phyloP scores from a whole-genome alignment of 2,113 vertebrate species.

The Xenopus tropicalis region DNA sequence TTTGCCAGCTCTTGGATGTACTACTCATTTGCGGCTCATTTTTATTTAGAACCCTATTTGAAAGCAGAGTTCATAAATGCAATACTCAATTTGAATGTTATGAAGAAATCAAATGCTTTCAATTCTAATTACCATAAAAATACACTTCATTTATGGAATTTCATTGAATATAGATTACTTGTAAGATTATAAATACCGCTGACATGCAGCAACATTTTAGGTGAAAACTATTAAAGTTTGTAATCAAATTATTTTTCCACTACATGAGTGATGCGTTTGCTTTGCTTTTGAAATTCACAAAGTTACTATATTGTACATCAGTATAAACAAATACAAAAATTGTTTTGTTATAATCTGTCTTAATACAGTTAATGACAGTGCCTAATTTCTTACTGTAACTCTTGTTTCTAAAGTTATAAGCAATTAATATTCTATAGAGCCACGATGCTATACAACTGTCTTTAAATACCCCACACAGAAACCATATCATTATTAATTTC shows the following conservation, averaged over 20 bases:
- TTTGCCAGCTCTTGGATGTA: neutral
- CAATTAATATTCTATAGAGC: slow-evolving; percentile 67
- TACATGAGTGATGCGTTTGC: too few species aligned
- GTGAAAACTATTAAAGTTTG: too few species aligned
- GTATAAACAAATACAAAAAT: neutral
- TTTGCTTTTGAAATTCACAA: too few species aligned
- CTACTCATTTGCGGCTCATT: neutral
- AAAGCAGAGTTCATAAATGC: slow-evolving; percentile 11
- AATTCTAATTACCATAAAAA: neutral
- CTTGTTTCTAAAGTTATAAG: slow-evolving; percentile 70
- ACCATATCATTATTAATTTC: slow-evolving; percentile 72
- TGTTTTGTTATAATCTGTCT: neutral
- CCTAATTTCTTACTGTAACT: neutral
- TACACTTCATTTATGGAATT: neutral
- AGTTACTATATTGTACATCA: too few species aligned
- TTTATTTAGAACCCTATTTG: neutral
- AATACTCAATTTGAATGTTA: neutral
- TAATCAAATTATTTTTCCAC: too few species aligned
- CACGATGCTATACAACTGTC: slow-evolving; percentile 65
- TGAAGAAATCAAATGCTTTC: too few species aligned
- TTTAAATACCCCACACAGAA: slow-evolving; percentile 73
- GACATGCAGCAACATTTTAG: too few species aligned
- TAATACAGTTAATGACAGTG: neutral
- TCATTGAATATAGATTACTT: neutral
- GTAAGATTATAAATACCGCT: too few species aligned